A percentile compares a stretch with the other conserved stretches of the same genome.
phyloP scores from a whole-genome alignment of 1,140 invertebrate genomes.

The Ostrea denselamellosa region DNA sequence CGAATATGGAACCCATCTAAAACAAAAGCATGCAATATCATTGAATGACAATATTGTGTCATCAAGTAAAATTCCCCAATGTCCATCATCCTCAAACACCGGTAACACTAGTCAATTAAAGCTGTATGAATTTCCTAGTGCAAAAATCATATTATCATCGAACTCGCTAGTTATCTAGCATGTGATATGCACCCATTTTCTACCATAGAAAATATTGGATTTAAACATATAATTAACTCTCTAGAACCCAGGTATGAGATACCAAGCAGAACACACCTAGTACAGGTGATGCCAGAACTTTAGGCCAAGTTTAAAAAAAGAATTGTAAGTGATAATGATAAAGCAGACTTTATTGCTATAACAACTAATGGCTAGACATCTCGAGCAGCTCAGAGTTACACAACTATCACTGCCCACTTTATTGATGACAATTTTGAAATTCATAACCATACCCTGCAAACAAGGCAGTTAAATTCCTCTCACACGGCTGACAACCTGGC shows the following conservation, averaged over 20 bases:
- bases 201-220: constrained; percentile 5
- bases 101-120: not conserved
- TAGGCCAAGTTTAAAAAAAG: not conserved
- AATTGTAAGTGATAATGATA: not conserved
- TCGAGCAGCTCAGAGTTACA: constrained; percentile 10
- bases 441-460: not conserved
- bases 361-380: constrained; percentile 39
- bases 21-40: not conserved
- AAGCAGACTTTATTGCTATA: not conserved
- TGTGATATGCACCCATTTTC: constrained; percentile 58
- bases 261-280: not conserved
- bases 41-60: not conserved
- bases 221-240: constrained; percentile 12
- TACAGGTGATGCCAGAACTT: constrained; percentile 24
- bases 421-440: constrained; percentile 11
- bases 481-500: constrained; percentile 23
- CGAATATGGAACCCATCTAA: not conserved
- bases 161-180: constrained; percentile 48
- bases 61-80: not conserved
- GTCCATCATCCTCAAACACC: not conserved
- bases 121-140: not conserved
- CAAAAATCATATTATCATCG: not conserved
- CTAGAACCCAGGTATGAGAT: not conserved
- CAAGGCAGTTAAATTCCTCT: not conserved
- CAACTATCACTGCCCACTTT: constrained; percentile 33